A percentile compares a stretch with the other conserved stretches of the same genome.
Evolutionary conservation across 2,113 vertebrate species (phyloP).

Genomic region (Alethe castanea): DNA sequence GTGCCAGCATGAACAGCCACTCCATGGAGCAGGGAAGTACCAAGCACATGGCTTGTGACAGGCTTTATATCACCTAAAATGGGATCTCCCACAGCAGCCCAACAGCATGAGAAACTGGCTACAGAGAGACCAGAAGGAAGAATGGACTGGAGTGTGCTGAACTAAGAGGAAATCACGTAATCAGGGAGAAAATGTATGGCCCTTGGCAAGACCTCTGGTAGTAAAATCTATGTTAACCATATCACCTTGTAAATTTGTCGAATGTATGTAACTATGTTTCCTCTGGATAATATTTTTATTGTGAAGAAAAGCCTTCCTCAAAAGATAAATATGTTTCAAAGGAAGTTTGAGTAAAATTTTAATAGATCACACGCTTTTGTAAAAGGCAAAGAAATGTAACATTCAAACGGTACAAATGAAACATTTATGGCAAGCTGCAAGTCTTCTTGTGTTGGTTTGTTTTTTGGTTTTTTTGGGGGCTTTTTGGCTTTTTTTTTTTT

Average conservation of each 20-base stretch:
- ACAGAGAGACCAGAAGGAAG: not conserved
- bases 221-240: slow-evolving; percentile 12
- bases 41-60: not conserved
- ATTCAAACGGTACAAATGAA: not conserved
- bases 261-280: not conserved
- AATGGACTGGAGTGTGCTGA: not conserved
- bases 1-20: not conserved
- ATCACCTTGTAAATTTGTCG: slow-evolving; percentile 28
- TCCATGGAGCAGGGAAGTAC: not conserved
- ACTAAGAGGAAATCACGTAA: not conserved
- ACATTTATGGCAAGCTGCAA: not conserved
- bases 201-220: not conserved
- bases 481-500: no score
- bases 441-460: not conserved
- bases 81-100: not conserved
- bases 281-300: slow-evolving; percentile 1
- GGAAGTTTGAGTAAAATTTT: not conserved
- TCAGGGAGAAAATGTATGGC: not conserved
- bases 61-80: not conserved
- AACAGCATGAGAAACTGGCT: not conserved
- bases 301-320: not conserved
- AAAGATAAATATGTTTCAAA: not conserved
- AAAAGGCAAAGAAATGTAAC: not conserved
- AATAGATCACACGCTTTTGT: not conserved
- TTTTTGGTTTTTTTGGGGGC: no score